Evolutionary conservation across 2,888 invertebrate species (phyloP).

Genomic region (Proisotoma minuta): DNA sequence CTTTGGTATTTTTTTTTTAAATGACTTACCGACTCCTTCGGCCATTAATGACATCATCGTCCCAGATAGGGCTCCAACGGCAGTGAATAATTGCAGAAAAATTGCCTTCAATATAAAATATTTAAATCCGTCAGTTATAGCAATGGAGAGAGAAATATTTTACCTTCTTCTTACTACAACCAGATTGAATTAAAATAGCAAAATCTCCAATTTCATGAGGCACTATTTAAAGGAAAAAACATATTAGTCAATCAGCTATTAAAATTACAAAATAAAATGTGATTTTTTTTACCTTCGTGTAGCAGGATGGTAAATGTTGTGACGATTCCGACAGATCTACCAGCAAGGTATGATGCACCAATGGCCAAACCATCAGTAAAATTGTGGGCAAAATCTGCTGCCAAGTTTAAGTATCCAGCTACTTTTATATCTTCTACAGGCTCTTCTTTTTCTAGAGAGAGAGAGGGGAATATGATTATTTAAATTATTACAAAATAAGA

Average conservation of each 20-base stretch:
- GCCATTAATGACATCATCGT: conserved; percentile 80
- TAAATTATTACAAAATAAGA: not conserved
- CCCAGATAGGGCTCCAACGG: conserved; percentile 89
- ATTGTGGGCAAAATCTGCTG: conserved; percentile 97
- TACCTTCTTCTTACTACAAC: conserved; percentile 81
- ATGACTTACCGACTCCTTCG: conserved; percentile 59
- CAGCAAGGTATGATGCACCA: conserved; percentile 93
- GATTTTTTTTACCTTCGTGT: conserved; percentile 65
- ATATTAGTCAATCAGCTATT: no score
- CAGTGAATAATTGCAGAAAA: conserved; percentile 87
- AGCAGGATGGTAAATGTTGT: conserved; percentile 94
- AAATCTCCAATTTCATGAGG: conserved; percentile 99
- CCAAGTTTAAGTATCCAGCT: conserved; percentile 91
- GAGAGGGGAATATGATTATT: not conserved
- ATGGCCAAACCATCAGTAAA: conserved; percentile 99
- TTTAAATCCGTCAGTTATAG: no score
- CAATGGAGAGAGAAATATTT: conserved; percentile 3
- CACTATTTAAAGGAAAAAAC: conserved; percentile 51
- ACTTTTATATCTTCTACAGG: conserved; percentile 63
- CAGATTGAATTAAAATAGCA: conserved; percentile 96
- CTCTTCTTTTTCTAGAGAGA: not conserved
- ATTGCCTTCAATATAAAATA: conserved; percentile 66
- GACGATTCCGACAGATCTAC: conserved; percentile 75
- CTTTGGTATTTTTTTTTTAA: no score
- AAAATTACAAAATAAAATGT: not conserved